Conservation (phyloP, 2,113 vertebrate species). For the Chaenocephalus aceratus region DNA sequence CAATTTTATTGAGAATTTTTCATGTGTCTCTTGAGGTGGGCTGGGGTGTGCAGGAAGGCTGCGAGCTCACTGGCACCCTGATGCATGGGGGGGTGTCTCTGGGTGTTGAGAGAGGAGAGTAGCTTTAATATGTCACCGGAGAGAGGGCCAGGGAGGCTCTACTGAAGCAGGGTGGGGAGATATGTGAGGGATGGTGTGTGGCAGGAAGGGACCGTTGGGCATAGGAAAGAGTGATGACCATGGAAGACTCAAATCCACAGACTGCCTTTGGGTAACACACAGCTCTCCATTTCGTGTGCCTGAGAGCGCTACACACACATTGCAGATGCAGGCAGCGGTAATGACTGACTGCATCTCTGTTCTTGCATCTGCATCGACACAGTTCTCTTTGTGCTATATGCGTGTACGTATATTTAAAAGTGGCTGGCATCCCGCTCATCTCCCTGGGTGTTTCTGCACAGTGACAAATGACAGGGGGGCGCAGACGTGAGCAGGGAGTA, state of each 20-base stretch:
- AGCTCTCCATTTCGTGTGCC: constrained; percentile 60
- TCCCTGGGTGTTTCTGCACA: constrained; percentile 31
- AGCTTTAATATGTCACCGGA: constrained; percentile 77
- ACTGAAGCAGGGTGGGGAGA: constrained; percentile 55
- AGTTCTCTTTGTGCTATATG: constrained; percentile 10
- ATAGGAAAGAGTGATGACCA: constrained; percentile 77
- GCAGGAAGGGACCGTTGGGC: constrained; percentile 71
- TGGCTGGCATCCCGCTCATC: constrained; percentile 16
- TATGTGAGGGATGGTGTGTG: constrained; percentile 76
- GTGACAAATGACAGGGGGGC: constrained; percentile 25
- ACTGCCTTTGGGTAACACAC: constrained; percentile 69
- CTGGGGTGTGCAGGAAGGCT: constrained; percentile 17
- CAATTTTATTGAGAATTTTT: constrained; percentile 49
- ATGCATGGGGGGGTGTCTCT: constrained; percentile 78
- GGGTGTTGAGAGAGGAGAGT: constrained; percentile 71
- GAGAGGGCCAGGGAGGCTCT: constrained; percentile 55
- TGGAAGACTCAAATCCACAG: constrained; percentile 59
- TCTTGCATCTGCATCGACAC: constrained; percentile 40
- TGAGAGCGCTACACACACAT: constrained; percentile 29
- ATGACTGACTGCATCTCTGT: constrained; percentile 40
- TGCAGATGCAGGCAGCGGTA: constrained; percentile 44
- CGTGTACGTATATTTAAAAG: constrained; percentile 20
- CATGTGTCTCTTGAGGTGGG: constrained; percentile 24
- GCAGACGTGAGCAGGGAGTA: constrained; percentile 4
- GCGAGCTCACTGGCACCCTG: constrained; percentile 62